These are phyloP conservation scores for Tamandua tetradactyla DNA, from an alignment of 2,797 vertebrate genomes.

Conservation along the genomic window DNA sequence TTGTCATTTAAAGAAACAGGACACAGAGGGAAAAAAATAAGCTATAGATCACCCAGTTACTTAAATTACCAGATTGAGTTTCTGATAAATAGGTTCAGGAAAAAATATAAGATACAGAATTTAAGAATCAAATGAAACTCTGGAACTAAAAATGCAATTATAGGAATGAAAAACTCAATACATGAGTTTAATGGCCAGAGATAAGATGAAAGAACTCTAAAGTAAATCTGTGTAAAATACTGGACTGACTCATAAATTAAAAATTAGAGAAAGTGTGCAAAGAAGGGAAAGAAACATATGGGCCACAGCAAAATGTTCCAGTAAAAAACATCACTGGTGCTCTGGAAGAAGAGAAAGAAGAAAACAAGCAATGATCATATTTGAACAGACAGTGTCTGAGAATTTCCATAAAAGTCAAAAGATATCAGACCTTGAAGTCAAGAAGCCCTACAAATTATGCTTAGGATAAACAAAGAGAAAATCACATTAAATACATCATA, in stretches of 20 bases:
- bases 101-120: slow-evolving; percentile 6
- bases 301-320: not conserved
- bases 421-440: not conserved
- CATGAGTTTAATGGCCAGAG: not conserved
- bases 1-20: not conserved
- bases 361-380: slow-evolving; percentile 4
- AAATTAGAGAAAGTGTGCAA: slow-evolving; percentile 20
- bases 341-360: not conserved
- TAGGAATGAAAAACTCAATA: not conserved
- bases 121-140: not conserved
- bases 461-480: not conserved
- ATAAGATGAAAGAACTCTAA: not conserved
- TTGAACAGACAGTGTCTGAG: not conserved
- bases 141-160: slow-evolving; percentile 16
- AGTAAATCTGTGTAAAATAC: slow-evolving; percentile 30
- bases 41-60: not conserved
- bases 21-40: not conserved
- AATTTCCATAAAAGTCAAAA: slow-evolving; percentile 53
- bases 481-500: not conserved
- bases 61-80: not conserved
- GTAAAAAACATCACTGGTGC: not conserved
- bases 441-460: not conserved
- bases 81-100: not conserved
- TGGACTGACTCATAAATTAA: not conserved
- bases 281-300: not conserved